Conservation (phyloP, 2,797 vertebrate species). For the Clarias fuscus region DNA sequence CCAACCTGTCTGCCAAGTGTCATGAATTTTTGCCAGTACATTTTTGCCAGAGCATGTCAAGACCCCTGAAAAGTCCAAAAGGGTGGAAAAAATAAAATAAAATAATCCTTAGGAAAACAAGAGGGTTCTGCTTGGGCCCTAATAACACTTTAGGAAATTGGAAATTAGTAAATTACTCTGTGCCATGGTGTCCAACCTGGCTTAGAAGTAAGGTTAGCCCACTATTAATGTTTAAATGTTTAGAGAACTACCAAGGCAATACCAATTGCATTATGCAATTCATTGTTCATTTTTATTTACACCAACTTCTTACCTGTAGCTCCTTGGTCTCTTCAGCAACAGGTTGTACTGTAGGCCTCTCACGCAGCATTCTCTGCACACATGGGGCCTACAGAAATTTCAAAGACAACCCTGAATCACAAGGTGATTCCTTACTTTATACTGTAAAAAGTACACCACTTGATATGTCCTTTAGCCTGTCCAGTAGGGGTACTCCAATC, state of each 20-base stretch:
- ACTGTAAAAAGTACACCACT: neutral
- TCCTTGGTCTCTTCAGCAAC: conserved; percentile 53
- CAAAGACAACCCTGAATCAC: neutral
- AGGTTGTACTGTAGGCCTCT: conserved; percentile 52
- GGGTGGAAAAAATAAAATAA: no score
- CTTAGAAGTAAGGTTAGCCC: neutral
- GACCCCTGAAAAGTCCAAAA: no score
- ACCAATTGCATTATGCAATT: neutral
- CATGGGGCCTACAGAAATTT: conserved; percentile 59
- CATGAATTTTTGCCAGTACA: no score
- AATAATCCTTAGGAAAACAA: no score
- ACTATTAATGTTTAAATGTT: neutral
- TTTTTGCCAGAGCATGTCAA: no score
- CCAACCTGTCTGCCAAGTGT: no score
- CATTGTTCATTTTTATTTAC: neutral
- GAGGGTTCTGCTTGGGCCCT: no score
- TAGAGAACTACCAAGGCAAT: no score
- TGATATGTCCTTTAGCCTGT: neutral
- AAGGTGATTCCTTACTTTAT: neutral
- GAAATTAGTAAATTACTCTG: no score
- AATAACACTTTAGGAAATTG: no score
- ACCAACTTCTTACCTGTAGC: conserved; percentile 9
- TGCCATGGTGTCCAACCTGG: neutral
- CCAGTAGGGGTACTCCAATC: neutral
- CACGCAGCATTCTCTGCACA: conserved; percentile 64